These are phyloP conservation scores for Panthera leo DNA, from an alignment of 2,113 vertebrate species.

Conservation along the genomic window DNA sequence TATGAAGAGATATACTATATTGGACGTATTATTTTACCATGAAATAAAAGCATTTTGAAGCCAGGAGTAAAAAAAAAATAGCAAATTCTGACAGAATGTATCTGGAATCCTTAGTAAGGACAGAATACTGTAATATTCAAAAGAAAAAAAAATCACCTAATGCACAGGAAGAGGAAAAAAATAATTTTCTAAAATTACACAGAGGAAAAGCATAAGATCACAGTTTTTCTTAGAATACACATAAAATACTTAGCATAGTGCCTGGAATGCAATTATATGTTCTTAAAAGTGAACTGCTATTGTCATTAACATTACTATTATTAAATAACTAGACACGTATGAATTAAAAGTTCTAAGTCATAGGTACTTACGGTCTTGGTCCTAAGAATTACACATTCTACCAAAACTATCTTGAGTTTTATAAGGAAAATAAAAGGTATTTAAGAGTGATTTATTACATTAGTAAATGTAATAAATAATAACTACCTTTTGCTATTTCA, in stretches of 20 bases:
- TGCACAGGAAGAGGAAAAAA: background rate
- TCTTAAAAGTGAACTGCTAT: background rate
- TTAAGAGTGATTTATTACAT: background rate
- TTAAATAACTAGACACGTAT: background rate
- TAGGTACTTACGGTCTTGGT: background rate
- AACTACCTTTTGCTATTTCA: background rate
- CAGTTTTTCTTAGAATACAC: background rate
- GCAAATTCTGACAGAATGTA: background rate
- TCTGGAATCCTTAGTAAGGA: background rate
- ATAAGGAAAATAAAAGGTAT: background rate
- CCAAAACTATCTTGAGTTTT: background rate
- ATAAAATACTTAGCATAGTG: background rate
- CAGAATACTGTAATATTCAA: background rate
- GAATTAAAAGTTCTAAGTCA: constrained; percentile 2
- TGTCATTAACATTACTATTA: background rate
- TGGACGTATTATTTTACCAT: background rate
- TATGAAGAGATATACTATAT: background rate
- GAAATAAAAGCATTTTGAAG: constrained; percentile 54
- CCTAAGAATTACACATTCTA: background rate
- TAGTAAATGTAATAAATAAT: background rate
- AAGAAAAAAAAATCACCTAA: background rate
- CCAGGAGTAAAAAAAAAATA: background rate
- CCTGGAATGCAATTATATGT: background rate
- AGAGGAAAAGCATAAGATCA: background rate
- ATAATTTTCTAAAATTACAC: background rate